A percentile compares a stretch with the other conserved stretches of the same genome.
Conservation (phyloP, 2,797 vertebrate genomes). For the Sebastes variabilis region DNA sequence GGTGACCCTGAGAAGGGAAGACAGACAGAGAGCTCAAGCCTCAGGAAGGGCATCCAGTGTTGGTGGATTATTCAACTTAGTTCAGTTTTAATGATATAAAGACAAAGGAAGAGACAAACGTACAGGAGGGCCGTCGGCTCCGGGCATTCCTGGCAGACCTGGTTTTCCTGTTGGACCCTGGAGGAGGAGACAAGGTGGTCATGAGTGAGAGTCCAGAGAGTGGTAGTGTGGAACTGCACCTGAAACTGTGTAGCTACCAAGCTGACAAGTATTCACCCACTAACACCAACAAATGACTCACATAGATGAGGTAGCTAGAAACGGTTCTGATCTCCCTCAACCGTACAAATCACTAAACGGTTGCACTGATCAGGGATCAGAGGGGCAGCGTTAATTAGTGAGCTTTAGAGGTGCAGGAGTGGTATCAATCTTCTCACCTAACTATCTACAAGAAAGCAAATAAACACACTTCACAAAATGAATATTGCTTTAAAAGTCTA, state of each 20-base stretch:
- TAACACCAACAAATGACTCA: neutral
- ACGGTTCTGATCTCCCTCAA: neutral
- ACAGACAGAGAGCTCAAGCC: neutral
- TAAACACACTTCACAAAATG: neutral
- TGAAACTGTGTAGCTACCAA: neutral
- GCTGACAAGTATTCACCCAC: neutral
- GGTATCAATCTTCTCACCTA: neutral
- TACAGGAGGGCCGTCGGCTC: slow-evolving; percentile 91
- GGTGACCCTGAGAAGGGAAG: slow-evolving; percentile 85
- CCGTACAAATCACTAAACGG: neutral
- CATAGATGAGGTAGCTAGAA: neutral
- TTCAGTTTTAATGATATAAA: rapidly evolving
- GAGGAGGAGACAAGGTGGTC: neutral
- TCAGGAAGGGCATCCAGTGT: rapidly evolving
- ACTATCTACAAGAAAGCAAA: neutral
- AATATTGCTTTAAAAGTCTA: neutral
- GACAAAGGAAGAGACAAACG: slow-evolving; percentile 45
- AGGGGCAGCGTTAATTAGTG: too few relatives aligned
- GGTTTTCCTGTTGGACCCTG: slow-evolving; percentile 92
- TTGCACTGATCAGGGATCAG: neutral
- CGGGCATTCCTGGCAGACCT: slow-evolving; percentile 93
- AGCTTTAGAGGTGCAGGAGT: too few relatives aligned
- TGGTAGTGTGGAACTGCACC: neutral
- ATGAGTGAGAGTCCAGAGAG: neutral
- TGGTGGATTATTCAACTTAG: neutral